Evolutionary conservation across 2,888 invertebrate species (phyloP), one percentile per base, ranked within the genome.

Genomic region (Neoitamus cyanurus): DNA sequence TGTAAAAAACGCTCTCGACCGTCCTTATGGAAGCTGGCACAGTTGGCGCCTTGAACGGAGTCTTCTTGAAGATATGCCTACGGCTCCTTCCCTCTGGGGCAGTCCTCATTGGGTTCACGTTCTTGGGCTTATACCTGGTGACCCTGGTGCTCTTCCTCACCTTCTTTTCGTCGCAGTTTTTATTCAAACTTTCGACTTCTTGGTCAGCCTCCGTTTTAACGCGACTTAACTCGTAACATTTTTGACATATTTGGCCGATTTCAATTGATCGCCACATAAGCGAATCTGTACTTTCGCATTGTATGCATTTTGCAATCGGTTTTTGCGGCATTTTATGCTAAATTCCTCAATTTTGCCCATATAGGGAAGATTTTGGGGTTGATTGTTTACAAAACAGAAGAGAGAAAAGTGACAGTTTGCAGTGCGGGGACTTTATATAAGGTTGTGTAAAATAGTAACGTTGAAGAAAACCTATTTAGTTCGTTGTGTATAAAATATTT

Each of bases 21-120:
- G 96, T 96, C 9, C 96, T 94, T 0, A 96, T 95, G 25, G 96
- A 96, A 0, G 97, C 95, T 15, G 96, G 95, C 9, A 96, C 94
- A 0, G 94, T 93, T 90, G 92, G 93, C 0, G 93, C 88, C 86
- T 93, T 94, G 78, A 88, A 88, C 15, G 88, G 86, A 13, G 93
- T 94, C 88, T 95, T 94, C 90, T 96, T 96, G 88, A 96, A 96
- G 84, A 97, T 93, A 83, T 94, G 93, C 86, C 97, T 92, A 2
- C 97, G 93, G 15, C 96, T 95, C 88, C 95, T 94, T 1, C 96
- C 96, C 89, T 96, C 93, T 0, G 94, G 92, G 36, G 86, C 91
- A 86, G 85, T 77, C 73, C 85, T 86, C 11, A 31, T 48, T 5
- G 84, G 78, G 5, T 89, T 87, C 0, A 90, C 89, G 11, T 6